phyloP scores from a whole-genome alignment of 2,113 vertebrate species.

The Scomber colias region DNA sequence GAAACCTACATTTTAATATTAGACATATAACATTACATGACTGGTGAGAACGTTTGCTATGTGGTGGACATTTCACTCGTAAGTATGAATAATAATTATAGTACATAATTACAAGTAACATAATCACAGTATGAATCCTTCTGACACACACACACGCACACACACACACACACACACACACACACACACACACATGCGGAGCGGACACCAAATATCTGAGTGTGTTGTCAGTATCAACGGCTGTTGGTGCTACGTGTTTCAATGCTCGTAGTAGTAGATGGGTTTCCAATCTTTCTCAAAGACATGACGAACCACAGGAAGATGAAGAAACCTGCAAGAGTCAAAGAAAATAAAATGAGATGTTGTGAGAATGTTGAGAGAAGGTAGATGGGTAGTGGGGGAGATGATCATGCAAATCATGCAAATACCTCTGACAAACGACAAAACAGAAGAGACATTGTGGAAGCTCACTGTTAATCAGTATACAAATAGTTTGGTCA shows the following conservation, averaged over 20 bases:
- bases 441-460: neutral
- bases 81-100: neutral
- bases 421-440: neutral
- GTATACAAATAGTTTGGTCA: neutral
- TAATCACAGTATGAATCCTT: neutral
- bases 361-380: neutral
- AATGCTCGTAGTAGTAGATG: rapidly evolving
- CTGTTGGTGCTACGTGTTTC: neutral
- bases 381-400: neutral
- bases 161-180: neutral
- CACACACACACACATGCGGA: neutral
- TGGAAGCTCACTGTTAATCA: neutral
- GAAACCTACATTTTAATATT: neutral
- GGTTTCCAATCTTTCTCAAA: conserved; percentile 12
- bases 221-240: neutral
- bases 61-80: neutral
- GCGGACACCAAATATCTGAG: neutral
- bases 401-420: conserved; percentile 8
- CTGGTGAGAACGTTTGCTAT: neutral
- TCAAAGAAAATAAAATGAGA: neutral
- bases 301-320: conserved; percentile 65
- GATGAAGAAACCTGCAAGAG: conserved; percentile 62
- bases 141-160: neutral
- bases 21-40: neutral
- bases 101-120: neutral